These are phyloP conservation scores for Myotis lucifugus DNA, from an alignment of 2,113 vertebrate genomes.

Conservation along the genomic window DNA sequence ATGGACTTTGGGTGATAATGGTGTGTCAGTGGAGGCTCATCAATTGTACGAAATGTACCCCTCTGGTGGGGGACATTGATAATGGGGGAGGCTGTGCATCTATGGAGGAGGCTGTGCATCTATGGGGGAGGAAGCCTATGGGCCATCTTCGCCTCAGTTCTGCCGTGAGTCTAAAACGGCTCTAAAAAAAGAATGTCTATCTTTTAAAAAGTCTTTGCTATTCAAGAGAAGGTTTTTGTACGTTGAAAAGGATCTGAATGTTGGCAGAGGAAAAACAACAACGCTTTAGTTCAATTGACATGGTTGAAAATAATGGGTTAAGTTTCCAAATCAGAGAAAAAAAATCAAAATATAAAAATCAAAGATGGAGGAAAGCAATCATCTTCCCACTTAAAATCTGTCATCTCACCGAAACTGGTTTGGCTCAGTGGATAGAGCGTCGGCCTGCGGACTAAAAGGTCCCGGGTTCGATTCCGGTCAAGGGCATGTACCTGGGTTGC, in stretches of 20 bases:
- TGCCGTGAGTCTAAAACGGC: neutral
- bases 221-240: neutral
- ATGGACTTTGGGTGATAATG: neutral
- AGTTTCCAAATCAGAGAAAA: neutral
- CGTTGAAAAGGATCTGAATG: neutral
- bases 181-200: neutral
- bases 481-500: too few species aligned
- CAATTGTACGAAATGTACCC: neutral
- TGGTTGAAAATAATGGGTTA: neutral
- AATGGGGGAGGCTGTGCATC: too few species aligned
- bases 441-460: too few species aligned
- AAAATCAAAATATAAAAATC: slow-evolving; percentile 2
- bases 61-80: neutral
- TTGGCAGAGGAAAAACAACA: neutral
- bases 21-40: neutral
- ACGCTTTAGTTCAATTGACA: neutral
- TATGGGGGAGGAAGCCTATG: neutral
- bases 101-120: too few species aligned
- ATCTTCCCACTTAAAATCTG: neutral
- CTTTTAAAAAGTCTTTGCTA: slow-evolving; percentile 42
- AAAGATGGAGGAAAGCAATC: neutral
- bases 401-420: too few species aligned
- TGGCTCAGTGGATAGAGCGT: too few species aligned
- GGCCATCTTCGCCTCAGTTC: neutral
- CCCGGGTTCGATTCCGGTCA: too few species aligned